Percentiles rank a stretch among this genome's conserved stretches.
These are phyloP conservation scores for Nannobrachium achirus DNA, from an alignment of 2,113 vertebrate species.

Conservation along the genomic window DNA sequence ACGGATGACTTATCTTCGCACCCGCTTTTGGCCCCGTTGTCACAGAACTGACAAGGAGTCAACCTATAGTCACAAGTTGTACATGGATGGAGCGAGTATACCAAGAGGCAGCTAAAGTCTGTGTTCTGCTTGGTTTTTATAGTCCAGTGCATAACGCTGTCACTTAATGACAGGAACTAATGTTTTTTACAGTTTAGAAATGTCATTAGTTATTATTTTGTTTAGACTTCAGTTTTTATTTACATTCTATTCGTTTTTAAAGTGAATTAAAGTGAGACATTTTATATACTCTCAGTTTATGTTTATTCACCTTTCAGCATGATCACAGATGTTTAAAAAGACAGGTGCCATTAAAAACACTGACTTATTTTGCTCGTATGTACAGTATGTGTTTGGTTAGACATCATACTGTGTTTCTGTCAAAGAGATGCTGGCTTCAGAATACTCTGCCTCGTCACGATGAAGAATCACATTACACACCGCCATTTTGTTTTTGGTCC, in stretches of 20 bases:
- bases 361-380: neutral
- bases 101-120: neutral
- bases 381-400: neutral
- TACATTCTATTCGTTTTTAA: neutral
- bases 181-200: no score
- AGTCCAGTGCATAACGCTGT: no score
- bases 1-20: constrained; percentile 25
- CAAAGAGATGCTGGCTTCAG: constrained; percentile 38
- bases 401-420: neutral
- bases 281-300: no score
- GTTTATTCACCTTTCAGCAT: no score
- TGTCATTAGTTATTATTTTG: no score
- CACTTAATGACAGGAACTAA: no score
- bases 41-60: constrained; percentile 9
- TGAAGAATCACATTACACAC: constrained; percentile 35
- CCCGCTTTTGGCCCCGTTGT: constrained; percentile 23
- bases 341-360: no score
- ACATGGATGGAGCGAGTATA: neutral
- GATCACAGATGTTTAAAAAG: no score
- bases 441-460: constrained; percentile 49
- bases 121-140: neutral
- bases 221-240: neutral
- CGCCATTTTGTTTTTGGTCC: constrained; percentile 35
- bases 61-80: constrained; percentile 12
- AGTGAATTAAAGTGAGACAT: no score